Evolutionary conservation across 2,113 vertebrate genomes (phyloP), one percentile per base, ranked within the genome.

Genomic region (Taurulus bubalis): DNA sequence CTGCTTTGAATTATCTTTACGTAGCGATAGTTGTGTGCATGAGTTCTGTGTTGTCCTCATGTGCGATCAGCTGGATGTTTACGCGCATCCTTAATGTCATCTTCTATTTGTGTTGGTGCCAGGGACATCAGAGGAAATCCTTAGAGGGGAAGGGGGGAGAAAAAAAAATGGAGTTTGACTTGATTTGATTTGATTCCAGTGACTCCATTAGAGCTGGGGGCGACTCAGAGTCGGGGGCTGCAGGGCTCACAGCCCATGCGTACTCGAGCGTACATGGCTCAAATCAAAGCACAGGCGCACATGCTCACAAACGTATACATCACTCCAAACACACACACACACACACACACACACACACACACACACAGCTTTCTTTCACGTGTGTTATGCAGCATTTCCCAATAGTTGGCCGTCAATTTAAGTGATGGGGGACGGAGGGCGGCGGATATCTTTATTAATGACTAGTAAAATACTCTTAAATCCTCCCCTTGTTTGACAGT

Each of bases 101-200:
- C 38, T 79, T 72, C 62, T 75, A 77, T 84, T 74, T 83, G 64
- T 65, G 60, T 62, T 36, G 67, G 56, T 77, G 84, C 63, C 45
- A 20, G 64, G 42, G 49, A 88, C 22, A 69, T 80, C 77, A 77
- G 53, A 69, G 42, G 60, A 71, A 63, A 56, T 87, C 69, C 38
- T 83, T 9, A 0, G 40, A 42, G 36, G 47, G 28, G n/a, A n/a
- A 3, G 42, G 45, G 15, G n/a, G 51, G 47, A 20, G 24, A n/a
- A 12, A 34, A 65, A 63, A 72, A 77, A 89, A 82, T 76, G 69
- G 69, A 49, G 26, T 70, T 73, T 78, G 85, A 85, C 66, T 75
- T 78, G 79, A 91, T 85, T 75, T 78, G 79, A 91, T 85, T 79
- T 80, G 82, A 88, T 87, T 91, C 80, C 72, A 32, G 74, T 26